Evolutionary conservation across 2,113 vertebrate species (phyloP).

Genomic region (Brachyhypopomus occidentalis): DNA sequence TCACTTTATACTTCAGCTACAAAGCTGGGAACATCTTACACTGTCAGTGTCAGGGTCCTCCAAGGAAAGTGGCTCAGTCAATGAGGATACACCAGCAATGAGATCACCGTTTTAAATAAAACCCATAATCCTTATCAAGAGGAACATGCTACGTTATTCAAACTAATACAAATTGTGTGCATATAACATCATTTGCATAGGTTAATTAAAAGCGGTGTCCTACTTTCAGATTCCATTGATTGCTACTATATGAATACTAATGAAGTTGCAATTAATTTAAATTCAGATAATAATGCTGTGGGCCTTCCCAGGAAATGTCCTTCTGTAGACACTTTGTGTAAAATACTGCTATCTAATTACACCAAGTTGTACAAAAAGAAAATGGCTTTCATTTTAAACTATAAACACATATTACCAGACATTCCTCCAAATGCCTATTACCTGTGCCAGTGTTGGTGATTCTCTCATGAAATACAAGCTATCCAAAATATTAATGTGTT

Average conservation of each 20-base stretch:
- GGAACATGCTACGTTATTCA: slow-evolving; percentile 58
- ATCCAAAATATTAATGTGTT: neutral
- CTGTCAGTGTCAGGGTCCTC: slow-evolving; percentile 43
- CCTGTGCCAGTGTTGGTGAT: neutral
- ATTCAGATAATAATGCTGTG: slow-evolving; percentile 59
- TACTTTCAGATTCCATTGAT: slow-evolving; percentile 62
- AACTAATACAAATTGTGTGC: slow-evolving; percentile 64
- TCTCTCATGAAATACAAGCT: neutral
- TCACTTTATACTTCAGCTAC: slow-evolving; percentile 36
- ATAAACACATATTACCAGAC: neutral
- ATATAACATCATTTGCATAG: slow-evolving; percentile 71
- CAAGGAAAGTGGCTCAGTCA: slow-evolving; percentile 36
- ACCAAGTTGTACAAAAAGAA: slow-evolving; percentile 4
- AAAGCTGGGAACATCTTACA: slow-evolving; percentile 49
- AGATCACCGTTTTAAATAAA: slow-evolving; percentile 48
- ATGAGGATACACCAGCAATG: slow-evolving; percentile 40
- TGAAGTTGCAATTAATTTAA: slow-evolving; percentile 64
- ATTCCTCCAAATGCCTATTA: too few relatives aligned
- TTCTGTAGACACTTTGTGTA: slow-evolving; percentile 38
- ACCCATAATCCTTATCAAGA: slow-evolving; percentile 57
- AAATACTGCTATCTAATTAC: neutral
- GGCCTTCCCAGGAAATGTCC: slow-evolving; percentile 44
- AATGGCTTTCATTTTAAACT: neutral
- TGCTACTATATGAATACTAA: slow-evolving; percentile 69
- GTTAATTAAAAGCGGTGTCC: slow-evolving; percentile 73